phyloP scores from a whole-genome alignment of 1,140 invertebrate genomes.

The Subanguina moxae region DNA sequence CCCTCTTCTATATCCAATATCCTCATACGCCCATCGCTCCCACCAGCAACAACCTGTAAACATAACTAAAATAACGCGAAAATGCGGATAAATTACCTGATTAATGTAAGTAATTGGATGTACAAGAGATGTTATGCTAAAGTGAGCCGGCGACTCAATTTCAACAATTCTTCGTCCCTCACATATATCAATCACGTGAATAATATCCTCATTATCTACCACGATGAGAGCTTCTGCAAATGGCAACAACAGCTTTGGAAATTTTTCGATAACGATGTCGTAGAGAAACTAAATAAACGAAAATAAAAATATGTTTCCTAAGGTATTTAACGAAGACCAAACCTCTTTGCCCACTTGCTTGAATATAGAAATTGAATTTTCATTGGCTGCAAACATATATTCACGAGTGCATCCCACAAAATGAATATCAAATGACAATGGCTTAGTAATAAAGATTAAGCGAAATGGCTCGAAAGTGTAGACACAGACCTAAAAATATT shows the following conservation, averaged over 20 bases:
- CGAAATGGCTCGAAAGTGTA: neutral
- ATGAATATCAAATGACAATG: neutral
- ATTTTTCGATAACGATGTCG: neutral
- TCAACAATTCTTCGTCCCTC: conserved; percentile 21
- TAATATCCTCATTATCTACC: conserved; percentile 20
- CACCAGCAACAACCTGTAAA: conserved; percentile 35
- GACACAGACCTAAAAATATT: neutral
- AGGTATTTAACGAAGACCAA: too few relatives aligned
- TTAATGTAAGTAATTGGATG: conserved; percentile 30
- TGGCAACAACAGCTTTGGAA: neutral
- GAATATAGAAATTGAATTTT: too few relatives aligned
- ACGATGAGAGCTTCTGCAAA: conserved; percentile 20
- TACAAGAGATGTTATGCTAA: conserved; percentile 24
- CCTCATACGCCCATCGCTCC: conserved; percentile 31
- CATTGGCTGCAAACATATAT: too few relatives aligned
- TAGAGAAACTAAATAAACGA: neutral
- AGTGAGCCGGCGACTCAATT: conserved; percentile 11
- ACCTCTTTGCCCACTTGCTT: too few relatives aligned
- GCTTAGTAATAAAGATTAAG: neutral
- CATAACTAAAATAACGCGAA: neutral
- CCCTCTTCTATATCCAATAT: conserved; percentile 42
- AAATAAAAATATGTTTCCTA: too few relatives aligned
- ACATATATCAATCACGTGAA: conserved; percentile 14
- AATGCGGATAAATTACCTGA: conserved; percentile 14
- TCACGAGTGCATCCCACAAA: too few relatives aligned